These are phyloP conservation scores for Orchestia grillus DNA, from an alignment of 1,140 invertebrate genomes.

Conservation along the genomic window DNA sequence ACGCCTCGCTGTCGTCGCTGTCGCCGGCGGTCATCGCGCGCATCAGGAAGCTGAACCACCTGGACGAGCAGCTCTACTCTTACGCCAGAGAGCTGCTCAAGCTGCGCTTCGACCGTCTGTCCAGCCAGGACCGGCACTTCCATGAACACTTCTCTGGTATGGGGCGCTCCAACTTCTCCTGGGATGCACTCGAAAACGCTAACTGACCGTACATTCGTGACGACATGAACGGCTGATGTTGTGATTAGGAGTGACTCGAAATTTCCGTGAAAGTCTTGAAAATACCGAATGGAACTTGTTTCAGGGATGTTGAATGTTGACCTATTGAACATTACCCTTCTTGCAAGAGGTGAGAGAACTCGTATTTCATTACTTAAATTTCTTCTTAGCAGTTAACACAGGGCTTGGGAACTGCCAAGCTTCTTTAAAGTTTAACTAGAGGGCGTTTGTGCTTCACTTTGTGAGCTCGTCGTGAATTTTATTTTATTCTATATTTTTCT, in stretches of 20 bases:
- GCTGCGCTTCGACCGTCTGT: slow-evolving; percentile 84
- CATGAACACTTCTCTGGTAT: slow-evolving; percentile 74
- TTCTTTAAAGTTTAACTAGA: neutral
- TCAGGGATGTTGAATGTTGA: neutral
- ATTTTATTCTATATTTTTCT: neutral
- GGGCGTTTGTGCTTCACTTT: neutral
- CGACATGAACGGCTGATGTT: neutral
- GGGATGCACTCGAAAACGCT: slow-evolving; percentile 69
- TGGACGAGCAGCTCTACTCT: slow-evolving; percentile 94
- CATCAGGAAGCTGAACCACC: slow-evolving; percentile 85
- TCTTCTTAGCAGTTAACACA: neutral
- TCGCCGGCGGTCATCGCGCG: slow-evolving; percentile 80
- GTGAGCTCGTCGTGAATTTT: neutral
- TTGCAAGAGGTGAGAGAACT: neutral
- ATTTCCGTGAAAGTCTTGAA: neutral
- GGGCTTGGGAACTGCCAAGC: neutral
- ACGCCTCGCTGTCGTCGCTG: slow-evolving; percentile 81
- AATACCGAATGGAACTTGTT: neutral
- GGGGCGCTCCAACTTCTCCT: slow-evolving; percentile 69
- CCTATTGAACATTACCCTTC: neutral
- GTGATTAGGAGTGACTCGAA: neutral
- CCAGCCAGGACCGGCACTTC: slow-evolving; percentile 84
- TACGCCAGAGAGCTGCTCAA: slow-evolving; percentile 93
- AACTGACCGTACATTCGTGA: neutral
- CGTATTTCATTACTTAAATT: neutral